phyloP scores from a whole-genome alignment of 2,113 vertebrate genomes.

The Pampusana beccarii region DNA sequence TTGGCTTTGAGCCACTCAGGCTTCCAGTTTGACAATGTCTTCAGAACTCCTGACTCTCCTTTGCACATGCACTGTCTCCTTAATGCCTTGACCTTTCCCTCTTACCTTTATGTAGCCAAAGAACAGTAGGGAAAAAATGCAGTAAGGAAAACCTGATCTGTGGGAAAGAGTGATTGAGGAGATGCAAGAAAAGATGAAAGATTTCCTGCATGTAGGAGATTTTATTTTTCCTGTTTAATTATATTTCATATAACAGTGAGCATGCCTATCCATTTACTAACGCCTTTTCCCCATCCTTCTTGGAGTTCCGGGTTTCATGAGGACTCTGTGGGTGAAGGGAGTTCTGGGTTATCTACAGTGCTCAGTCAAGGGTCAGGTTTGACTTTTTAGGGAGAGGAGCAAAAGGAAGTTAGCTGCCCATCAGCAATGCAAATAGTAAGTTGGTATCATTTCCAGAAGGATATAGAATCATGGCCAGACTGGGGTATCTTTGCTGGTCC shows the following conservation, averaged over 20 bases:
- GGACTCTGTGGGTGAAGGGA: background rate
- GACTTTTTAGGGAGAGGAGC: background rate
- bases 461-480: background rate
- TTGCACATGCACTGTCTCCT: rapidly evolving
- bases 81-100: background rate
- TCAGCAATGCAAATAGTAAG: background rate
- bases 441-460: background rate
- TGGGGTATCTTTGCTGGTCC: background rate
- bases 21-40: background rate
- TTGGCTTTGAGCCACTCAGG: background rate
- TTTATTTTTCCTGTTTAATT: background rate
- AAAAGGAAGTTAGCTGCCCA: background rate
- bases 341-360: background rate
- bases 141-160: background rate
- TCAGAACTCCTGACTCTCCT: background rate
- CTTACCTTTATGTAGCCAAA: background rate
- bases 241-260: background rate
- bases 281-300: background rate
- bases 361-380: background rate
- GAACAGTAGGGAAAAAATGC: rapidly evolving
- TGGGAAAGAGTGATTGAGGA: background rate
- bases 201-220: background rate
- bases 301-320: background rate
- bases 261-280: background rate
- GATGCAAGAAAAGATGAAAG: background rate